phyloP scores from a whole-genome alignment of 2,113 vertebrate species.

The Nothocercus julius region DNA sequence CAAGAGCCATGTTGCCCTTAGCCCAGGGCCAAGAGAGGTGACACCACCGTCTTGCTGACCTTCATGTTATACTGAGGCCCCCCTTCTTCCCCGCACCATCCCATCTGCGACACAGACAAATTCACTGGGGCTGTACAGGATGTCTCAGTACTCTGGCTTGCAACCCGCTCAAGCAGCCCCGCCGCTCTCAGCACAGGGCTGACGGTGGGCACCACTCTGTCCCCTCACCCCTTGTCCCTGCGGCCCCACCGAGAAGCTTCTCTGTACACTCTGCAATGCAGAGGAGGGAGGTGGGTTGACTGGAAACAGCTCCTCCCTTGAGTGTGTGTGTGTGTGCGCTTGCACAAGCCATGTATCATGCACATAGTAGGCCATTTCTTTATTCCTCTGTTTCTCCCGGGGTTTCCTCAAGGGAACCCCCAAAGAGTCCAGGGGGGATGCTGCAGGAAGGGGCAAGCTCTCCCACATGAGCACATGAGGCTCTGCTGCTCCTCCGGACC shows the following conservation, averaged over 20 bases:
- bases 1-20: neutral
- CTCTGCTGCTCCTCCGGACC: neutral
- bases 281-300: neutral
- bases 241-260: neutral
- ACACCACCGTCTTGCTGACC: neutral
- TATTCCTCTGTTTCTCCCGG: neutral
- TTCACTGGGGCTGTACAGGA: accelerated
- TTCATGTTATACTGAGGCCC: accelerated
- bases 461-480: accelerated
- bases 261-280: neutral
- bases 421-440: neutral
- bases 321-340: neutral
- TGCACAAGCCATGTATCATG: neutral
- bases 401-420: neutral
- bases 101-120: neutral
- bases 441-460: neutral
- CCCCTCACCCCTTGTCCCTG: neutral
- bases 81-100: neutral
- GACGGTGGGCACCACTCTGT: accelerated
- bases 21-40: neutral
- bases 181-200: accelerated
- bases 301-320: neutral
- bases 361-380: neutral
- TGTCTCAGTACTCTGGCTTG: neutral
- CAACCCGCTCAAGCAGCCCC: accelerated